Evolutionary conservation across 2,797 vertebrate species (phyloP), one percentile per base, ranked within the genome.

Genomic region (Hirundo rustica): DNA sequence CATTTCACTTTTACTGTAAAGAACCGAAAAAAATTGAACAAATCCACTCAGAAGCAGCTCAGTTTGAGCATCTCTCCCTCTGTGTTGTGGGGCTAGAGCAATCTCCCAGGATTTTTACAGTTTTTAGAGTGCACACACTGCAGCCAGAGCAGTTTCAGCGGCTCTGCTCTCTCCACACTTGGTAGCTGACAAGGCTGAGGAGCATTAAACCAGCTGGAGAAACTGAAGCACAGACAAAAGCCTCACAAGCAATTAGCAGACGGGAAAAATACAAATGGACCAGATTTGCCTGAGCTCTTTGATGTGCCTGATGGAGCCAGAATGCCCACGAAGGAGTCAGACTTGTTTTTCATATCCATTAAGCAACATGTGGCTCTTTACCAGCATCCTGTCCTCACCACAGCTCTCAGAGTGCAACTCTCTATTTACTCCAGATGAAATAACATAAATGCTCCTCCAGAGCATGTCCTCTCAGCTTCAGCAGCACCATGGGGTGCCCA

Each of bases 401-500:
- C 3, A 36, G n/a, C 42, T n/a, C 61, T 38, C 30, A 11, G 0
- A 16, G n/a, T 1, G 22, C 36, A 23, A 2, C 26, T 22, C 58
- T 18, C 36, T 9, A 2, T 8, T 27, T n/a, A 2, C 48, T 17
- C 5, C 22, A 34, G 64, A 29, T 11, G 6, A 27, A 57, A 30
- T 4, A 32, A 36, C 19, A 50, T 4, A 5, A 38, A n/a, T 2
- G 2, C 26, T n/a, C 15, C 20, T 48, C 21, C 36, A 7, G 54
- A 3, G 36, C 48, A 13, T 9, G 64, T 27, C 25, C 9, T 7
- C 66, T 19, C 30, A 70, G 8, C 50, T 3, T 9, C 86, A 22
- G 1, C 36, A 16, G 1, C 0, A 16, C 2, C 65, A 32, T 3
- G 42, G 7, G 2, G 61, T 25, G 42, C 38, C 51, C 54, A 10